Conservation (phyloP, 2,888 invertebrate genomes). For the Sacculina carcini region DNA sequence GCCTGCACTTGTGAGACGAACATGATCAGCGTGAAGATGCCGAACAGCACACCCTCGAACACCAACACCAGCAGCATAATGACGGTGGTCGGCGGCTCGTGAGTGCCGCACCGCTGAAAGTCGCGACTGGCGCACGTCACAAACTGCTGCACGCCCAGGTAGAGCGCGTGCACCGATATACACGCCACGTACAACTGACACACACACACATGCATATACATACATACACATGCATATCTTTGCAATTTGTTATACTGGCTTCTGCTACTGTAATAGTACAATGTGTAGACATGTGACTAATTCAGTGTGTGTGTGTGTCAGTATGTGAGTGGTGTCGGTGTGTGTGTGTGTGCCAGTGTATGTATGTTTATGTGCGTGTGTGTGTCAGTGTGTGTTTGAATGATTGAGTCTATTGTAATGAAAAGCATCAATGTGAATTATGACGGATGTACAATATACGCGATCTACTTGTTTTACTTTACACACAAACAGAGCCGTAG, state of each 20-base stretch:
- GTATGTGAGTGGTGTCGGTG: too few species aligned
- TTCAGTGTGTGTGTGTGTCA: not conserved
- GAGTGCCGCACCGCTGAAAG: conserved; percentile 79
- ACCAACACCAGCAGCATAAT: conserved; percentile 67
- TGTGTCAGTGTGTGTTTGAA: too few species aligned
- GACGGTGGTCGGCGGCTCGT: conserved; percentile 86
- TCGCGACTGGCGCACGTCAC: conserved; percentile 72
- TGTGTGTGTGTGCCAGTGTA: too few species aligned
- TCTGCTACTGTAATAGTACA: too few species aligned
- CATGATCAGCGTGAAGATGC: conserved; percentile 94
- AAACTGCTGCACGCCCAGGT: conserved; percentile 76
- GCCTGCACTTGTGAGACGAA: conserved; percentile 84
- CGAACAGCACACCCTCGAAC: conserved; percentile 82
- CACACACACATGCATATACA: conserved; percentile 5
- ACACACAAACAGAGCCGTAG: too few species aligned
- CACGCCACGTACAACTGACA: conserved; percentile 91
- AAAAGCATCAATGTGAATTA: too few species aligned
- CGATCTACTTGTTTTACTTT: too few species aligned
- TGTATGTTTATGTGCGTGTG: too few species aligned
- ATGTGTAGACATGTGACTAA: conserved; percentile 10
- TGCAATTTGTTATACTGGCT: too few species aligned
- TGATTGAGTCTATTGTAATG: too few species aligned
- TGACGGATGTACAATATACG: too few species aligned
- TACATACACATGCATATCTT: conserved; percentile 7
- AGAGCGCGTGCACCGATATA: conserved; percentile 75